Evolutionary conservation across 2,797 vertebrate species (phyloP), one percentile per base, ranked within the genome.

Genomic region (Schizopygopsis malacanthus): DNA sequence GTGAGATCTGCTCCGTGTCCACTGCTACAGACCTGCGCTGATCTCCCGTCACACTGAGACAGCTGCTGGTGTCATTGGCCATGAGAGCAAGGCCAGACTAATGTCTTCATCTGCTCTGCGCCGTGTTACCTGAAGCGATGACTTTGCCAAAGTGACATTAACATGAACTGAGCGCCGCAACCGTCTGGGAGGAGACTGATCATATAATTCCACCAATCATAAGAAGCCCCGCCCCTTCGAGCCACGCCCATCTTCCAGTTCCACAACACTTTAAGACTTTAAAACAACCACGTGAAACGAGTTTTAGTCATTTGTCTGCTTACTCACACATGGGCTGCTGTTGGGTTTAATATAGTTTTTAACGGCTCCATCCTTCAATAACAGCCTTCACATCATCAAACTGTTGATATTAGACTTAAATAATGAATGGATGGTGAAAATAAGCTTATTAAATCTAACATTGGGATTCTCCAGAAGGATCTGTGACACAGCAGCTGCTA

Each of bases 1-100:
- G 82, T 83, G 59, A 83, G 71, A 65, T 65, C 28, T 65, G 71
- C 7, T 73, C n/a, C 6, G 37, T 18, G 52, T 61, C 69, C 28
- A 16, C 41, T 50, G 78, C 45, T 41, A 10, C n/a, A 37, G 61
- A 67, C 45, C 54, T 75, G 56, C 54, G 4, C 12, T 75, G 81
- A 83, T 6, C 81, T 73, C 54, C 6, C 5, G 25, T 73, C 81
- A 73, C 18, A 63, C 67, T 72, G 78, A 80, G 78, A 47, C 78
- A 65, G 59, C 59, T 80, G 78, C 78, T 65, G 43, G 59, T 80
- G 77, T 79, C 77, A 79, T 3, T 79, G 76, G 54, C 8, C 59
- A 79, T 79, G 41, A 65, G 78, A 79, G 59, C 16, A 79, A 16
- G n/a, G 41, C 16, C 10, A 63, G 20, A 79, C 59, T 2, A 33